These are phyloP conservation scores for Eremophila alpestris DNA, from an alignment of 2,797 vertebrate species.

Conservation along the genomic window DNA sequence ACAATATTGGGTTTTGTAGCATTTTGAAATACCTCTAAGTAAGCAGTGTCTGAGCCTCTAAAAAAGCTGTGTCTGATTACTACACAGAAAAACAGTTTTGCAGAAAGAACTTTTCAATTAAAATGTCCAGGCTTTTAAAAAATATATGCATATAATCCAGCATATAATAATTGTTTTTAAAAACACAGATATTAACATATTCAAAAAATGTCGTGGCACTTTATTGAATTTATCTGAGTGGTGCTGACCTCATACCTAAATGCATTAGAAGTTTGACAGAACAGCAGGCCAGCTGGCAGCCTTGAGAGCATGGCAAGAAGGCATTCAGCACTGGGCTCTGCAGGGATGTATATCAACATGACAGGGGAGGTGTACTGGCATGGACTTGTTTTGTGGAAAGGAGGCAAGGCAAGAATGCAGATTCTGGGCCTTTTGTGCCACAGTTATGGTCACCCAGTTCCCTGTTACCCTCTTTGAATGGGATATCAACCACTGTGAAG, in stretches of 20 bases:
- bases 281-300: neutral
- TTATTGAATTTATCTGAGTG: neutral
- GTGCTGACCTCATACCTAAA: neutral
- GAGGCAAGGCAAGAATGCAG: neutral
- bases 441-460: neutral
- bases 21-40: neutral
- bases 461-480: neutral
- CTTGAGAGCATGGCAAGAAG: neutral
- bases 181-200: neutral
- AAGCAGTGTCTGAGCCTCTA: neutral
- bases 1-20: neutral
- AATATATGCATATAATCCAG: neutral
- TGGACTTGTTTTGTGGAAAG: neutral
- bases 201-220: neutral
- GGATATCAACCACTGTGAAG: neutral
- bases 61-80: neutral
- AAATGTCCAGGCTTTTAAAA: neutral
- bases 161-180: neutral
- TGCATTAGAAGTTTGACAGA: neutral
- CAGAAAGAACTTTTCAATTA: neutral
- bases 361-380: neutral
- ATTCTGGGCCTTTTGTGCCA: neutral
- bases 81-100: neutral
- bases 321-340: neutral
- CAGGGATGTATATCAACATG: accelerated